phyloP scores from a whole-genome alignment of 2,113 vertebrate species.

The Calypte anna region DNA sequence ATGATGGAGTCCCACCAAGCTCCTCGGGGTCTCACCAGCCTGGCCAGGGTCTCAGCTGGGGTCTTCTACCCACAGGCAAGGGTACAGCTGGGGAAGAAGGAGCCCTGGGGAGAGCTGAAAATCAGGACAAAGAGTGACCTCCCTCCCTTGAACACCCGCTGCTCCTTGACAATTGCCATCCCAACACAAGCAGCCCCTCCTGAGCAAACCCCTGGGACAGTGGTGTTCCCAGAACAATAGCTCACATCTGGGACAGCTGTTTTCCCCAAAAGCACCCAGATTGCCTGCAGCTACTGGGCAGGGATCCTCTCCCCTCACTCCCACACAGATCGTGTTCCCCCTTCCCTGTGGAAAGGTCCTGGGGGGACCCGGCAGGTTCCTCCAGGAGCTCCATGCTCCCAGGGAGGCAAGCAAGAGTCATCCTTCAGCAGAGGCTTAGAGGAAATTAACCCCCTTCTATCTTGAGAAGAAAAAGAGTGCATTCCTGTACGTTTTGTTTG shows the following conservation, averaged over 20 bases:
- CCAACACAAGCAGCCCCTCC: not conserved
- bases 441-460: not conserved
- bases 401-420: fast-evolving
- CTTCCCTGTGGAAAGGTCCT: not conserved
- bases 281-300: not conserved
- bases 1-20: not conserved
- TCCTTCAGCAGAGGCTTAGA: not conserved
- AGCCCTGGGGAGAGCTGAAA: not conserved
- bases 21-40: not conserved
- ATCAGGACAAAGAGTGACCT: constrained; percentile 12
- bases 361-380: not conserved
- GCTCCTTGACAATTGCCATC: constrained; percentile 45
- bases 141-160: not conserved
- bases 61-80: not conserved
- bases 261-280: not conserved
- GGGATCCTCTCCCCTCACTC: not conserved
- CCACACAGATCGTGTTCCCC: not conserved
- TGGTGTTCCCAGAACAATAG: constrained; percentile 24
- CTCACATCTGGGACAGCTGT: constrained; percentile 46
- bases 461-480: not conserved
- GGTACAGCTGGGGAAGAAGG: not conserved
- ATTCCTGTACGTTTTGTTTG: not conserved
- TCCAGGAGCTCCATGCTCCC: not conserved
- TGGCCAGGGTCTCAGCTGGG: not conserved
- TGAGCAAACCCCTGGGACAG: not conserved